Percentiles rank a stretch among this genome's conserved stretches.
Conservation (phyloP, 2,113 vertebrate genomes). For the Entosphenus tridentatus region DNA sequence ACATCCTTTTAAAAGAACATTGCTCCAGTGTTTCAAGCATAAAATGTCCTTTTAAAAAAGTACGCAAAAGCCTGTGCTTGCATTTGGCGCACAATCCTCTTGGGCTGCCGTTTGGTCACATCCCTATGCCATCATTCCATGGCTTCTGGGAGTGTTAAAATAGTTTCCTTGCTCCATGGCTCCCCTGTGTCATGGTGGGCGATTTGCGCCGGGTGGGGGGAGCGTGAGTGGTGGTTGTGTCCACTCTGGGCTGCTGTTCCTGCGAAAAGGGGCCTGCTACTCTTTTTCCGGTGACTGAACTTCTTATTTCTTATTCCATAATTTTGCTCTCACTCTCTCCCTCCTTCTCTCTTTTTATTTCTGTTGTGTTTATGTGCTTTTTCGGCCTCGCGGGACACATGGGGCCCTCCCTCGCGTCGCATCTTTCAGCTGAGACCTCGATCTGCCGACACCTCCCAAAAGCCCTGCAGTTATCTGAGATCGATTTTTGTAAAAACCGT, state of each 20-base stretch:
- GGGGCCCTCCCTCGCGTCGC: not conserved
- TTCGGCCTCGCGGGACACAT: not conserved
- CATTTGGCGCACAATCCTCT: too few species aligned
- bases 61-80: too few species aligned
- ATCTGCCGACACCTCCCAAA: conserved; percentile 4
- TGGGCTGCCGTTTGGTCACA: too few species aligned
- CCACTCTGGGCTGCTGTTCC: conserved; percentile 2
- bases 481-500: conserved; percentile 4
- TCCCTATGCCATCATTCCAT: too few species aligned
- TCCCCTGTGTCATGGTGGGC: conserved; percentile 1
- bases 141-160: conserved; percentile 2
- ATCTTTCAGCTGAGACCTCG: conserved; percentile 1
- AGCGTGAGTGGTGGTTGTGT: not conserved
- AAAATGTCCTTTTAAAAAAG: too few species aligned
- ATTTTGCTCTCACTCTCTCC: conserved; percentile 1
- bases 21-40: too few species aligned
- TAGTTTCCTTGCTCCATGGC: conserved; percentile 1
- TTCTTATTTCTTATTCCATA: conserved; percentile 3
- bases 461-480: not conserved
- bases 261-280: not conserved
- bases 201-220: not conserved
- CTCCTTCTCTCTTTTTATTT: too few species aligned
- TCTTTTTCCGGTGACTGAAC: conserved; percentile 5
- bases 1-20: too few species aligned
- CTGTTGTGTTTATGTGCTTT: too few species aligned